Conservation (phyloP, 30 jellyfish, hydroid and myxozoan species). For the Hydra vulgaris region DNA sequence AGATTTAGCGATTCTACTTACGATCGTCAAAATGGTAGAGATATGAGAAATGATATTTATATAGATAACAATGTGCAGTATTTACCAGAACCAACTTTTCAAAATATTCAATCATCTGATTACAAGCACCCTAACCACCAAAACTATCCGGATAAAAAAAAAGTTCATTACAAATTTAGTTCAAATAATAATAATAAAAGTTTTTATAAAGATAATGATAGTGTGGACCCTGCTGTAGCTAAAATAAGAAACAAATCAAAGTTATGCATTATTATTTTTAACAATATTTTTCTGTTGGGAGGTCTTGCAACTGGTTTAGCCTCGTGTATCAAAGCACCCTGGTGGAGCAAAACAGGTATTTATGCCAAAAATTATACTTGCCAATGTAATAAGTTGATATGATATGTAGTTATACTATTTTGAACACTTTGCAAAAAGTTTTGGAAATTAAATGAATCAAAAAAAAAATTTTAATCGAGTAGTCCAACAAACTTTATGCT, state of each 20-base stretch:
- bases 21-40: background rate
- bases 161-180: background rate
- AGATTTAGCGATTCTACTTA: background rate
- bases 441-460: no score
- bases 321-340: background rate
- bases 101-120: background rate
- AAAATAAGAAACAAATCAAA: background rate
- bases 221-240: background rate
- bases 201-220: background rate
- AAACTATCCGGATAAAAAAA: background rate
- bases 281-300: background rate
- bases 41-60: background rate
- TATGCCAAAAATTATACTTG: no score
- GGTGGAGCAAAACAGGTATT: background rate
- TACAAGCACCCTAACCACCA: no score
- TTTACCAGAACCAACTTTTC: background rate
- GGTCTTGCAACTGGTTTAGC: background rate
- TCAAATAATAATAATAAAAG: background rate
- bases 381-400: background rate
- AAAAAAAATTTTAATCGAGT: no score
- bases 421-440: no score
- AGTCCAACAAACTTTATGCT: no score
- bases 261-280: background rate
- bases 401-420: no score
- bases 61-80: background rate